Conservation (phyloP, 2,113 vertebrate genomes). For the Pelobates fuscus region DNA sequence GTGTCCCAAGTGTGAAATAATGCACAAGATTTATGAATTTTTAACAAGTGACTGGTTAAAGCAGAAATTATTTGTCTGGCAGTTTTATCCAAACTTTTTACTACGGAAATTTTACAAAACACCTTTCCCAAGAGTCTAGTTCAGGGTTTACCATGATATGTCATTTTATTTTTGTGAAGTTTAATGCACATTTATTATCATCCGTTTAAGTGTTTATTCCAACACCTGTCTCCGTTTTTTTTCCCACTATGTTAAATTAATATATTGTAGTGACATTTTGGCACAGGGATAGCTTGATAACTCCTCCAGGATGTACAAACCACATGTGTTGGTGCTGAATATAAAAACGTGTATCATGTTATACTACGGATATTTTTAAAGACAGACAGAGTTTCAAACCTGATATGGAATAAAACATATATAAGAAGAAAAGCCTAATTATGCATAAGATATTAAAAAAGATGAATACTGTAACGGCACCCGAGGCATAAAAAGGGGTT, state of each 20-base stretch:
- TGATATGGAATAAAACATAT: no score
- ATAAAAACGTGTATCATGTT: conserved; percentile 60
- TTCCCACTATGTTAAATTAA: conserved; percentile 73
- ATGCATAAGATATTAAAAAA: no score
- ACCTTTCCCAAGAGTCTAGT: not conserved
- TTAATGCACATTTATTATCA: conserved; percentile 68
- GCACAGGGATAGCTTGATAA: conserved; percentile 72
- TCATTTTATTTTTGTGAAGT: not conserved
- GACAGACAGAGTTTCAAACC: conserved; percentile 12
- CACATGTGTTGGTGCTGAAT: conserved; percentile 75
- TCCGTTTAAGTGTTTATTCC: conserved; percentile 69
- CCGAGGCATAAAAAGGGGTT: no score
- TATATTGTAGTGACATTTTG: conserved; percentile 81
- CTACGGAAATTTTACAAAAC: no score
- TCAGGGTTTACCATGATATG: not conserved
- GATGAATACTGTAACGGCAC: no score
- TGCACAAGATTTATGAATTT: no score
- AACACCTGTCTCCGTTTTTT: conserved; percentile 81
- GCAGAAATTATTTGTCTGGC: not conserved
- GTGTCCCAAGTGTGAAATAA: no score
- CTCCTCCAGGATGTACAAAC: conserved; percentile 75
- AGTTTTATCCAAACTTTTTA: not conserved
- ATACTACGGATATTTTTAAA: conserved; percentile 58
- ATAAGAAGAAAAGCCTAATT: no score
- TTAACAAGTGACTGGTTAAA: no score